Percentiles rank a stretch among this genome's conserved stretches.
Conservation (phyloP, 2,888 invertebrate genomes). For the Geophilus truncorum region DNA sequence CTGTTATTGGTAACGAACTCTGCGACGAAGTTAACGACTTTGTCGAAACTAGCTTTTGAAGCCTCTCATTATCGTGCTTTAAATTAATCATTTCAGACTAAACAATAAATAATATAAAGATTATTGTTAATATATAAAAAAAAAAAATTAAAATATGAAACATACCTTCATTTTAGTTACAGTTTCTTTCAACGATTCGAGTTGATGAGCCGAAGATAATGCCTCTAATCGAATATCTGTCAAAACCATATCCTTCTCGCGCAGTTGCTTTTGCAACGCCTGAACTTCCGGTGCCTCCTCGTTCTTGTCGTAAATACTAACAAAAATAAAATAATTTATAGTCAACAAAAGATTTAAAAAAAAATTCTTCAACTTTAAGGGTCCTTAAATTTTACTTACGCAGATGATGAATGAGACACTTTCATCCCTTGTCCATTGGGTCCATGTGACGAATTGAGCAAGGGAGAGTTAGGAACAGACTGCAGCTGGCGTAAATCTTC, state of each 20-base stretch:
- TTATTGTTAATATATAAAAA: neutral
- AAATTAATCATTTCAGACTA: conserved; percentile 83
- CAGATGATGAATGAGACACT: conserved; percentile 52
- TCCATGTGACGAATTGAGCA: conserved; percentile 49
- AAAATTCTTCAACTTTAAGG: neutral
- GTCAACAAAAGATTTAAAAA: conserved; percentile 29
- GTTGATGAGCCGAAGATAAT: conserved; percentile 91
- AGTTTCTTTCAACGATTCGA: conserved; percentile 92
- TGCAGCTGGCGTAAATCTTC: conserved; percentile 49
- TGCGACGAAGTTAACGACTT: conserved; percentile 53
- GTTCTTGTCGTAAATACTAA: conserved; percentile 40
- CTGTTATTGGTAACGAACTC: conserved; percentile 49
- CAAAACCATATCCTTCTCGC: conserved; percentile 92
- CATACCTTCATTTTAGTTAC: conserved; percentile 91
- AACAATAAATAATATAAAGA: neutral
- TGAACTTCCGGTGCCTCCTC: conserved; percentile 55
- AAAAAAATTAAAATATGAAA: neutral
- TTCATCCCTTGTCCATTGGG: conserved; percentile 41
- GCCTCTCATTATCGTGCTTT: conserved; percentile 92
- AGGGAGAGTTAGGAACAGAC: conserved; percentile 56
- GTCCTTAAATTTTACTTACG: conserved; percentile 47
- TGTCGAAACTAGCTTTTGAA: conserved; percentile 74
- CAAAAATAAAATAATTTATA: neutral
- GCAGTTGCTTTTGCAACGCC: conserved; percentile 83
- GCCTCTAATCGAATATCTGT: conserved; percentile 96